Evolutionary conservation across 2,113 vertebrate species (phyloP), one percentile per base, ranked within the genome.

Genomic region (Pangasianodon gigas): DNA sequence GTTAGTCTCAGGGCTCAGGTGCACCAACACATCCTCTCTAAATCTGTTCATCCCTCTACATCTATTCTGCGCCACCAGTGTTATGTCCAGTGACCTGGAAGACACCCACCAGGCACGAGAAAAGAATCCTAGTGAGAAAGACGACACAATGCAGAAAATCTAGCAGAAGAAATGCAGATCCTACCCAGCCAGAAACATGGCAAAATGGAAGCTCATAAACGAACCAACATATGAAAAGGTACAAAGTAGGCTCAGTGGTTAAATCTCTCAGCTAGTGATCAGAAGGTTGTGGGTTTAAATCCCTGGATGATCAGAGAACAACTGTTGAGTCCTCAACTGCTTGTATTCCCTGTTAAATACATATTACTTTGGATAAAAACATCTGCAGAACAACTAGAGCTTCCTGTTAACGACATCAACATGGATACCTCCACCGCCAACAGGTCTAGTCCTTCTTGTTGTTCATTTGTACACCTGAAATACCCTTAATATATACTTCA

Each of bases 1-100:
- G 65, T 51, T 91, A 69, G 11, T 91, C 69, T 29, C 6, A 87
- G 65, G 84, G 32, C 69, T 37, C 84, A 84, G 90, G 80, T 89
- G 88, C 29, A 46, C 58, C 54, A 46, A 41, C 46, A 46, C 52
- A 65, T 75, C 65, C 69, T 58, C 11, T 52, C 29, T 41, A 84
- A 84, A 75, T 89, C 11, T 60, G 81, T 44, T 84, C 24, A 67
- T 51, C 41, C 56, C 58, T 88, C 24, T 13, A 67, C 41, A 51
- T 79, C 11, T 62, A 62, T 60, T 81, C 87, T 60, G 87, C 6
- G 24, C 60, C 60, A 88, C 46, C 86, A 87, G 86, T 41, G n/a
- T 13, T 14, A 26, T 32, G 62, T 58, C 86, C 58, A 54, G 14
- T 26, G 81, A 77, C 51, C 79, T 54, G 79, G 29, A 82, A 82